Percentiles rank a stretch among this genome's conserved stretches.
Evolutionary conservation across 2,797 vertebrate genomes (phyloP).

Genomic region (Remorina albescens): DNA sequence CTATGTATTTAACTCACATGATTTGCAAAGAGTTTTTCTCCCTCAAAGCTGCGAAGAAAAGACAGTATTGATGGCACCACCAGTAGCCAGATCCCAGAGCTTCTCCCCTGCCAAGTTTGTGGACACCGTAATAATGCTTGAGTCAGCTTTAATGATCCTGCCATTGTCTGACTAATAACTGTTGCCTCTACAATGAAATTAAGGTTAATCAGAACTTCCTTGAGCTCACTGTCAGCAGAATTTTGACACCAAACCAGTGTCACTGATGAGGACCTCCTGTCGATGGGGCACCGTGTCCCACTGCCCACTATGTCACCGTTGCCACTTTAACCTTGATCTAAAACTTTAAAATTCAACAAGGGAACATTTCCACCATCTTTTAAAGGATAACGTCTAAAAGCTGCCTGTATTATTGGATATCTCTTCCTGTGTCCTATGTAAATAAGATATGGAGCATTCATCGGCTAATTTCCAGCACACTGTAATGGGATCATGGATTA

Average conservation of each 20-base stretch:
- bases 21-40: conserved; percentile 17
- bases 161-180: conserved; percentile 38
- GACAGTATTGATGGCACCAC: conserved; percentile 29
- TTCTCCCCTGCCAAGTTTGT: conserved; percentile 31
- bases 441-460: conserved; percentile 41
- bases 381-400: not conserved
- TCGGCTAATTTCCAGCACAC: conserved; percentile 59
- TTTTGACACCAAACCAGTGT: too few species aligned
- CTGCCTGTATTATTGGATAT: conserved; percentile 19
- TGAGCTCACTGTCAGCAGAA: conserved; percentile 3
- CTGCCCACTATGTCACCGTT: too few species aligned
- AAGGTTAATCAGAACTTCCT: conserved; percentile 27
- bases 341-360: not conserved
- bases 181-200: conserved; percentile 11
- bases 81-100: conserved; percentile 7
- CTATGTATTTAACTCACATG: conserved; percentile 4
- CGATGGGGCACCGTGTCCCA: too few species aligned
- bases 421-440: conserved; percentile 29
- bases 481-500: conserved; percentile 66
- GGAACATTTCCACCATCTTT: not conserved
- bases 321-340: too few species aligned
- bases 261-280: too few species aligned
- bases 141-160: conserved; percentile 37
- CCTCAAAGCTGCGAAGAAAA: conserved; percentile 18
- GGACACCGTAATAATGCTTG: conserved; percentile 3